phyloP scores from a whole-genome alignment of 2,888 invertebrate genomes.

The Syrphus vitripennis region DNA sequence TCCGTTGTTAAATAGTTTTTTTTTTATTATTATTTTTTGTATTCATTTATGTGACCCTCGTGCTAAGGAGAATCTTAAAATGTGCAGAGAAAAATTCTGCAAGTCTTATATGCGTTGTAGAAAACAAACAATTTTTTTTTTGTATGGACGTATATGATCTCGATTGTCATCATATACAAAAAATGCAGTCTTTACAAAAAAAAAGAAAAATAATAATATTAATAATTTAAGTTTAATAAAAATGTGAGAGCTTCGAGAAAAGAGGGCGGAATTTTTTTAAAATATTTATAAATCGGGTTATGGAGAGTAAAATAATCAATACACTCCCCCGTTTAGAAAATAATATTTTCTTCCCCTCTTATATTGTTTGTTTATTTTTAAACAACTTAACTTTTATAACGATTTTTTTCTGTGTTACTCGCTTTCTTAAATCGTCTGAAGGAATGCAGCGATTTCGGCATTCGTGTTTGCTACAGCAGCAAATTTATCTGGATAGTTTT shows the following conservation, averaged over 20 bases:
- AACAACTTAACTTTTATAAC: conserved; percentile 13
- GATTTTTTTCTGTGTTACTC: not conserved
- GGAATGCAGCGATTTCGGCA: conserved; percentile 77
- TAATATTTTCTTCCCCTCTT: not conserved
- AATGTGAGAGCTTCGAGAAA: conserved; percentile 56
- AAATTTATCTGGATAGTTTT: conserved; percentile 84
- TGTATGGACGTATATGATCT: conserved; percentile 53
- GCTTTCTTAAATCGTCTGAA: conserved; percentile 76
- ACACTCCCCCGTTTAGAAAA: not conserved
- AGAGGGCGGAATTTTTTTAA: not conserved
- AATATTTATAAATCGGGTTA: not conserved
- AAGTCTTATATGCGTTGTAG: conserved; percentile 58
- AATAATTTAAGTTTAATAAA: conserved; percentile 63
- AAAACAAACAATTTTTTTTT: conserved; percentile 54
- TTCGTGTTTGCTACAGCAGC: conserved; percentile 80
- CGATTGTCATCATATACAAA: conserved; percentile 56
- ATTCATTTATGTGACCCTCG: conserved; percentile 24
- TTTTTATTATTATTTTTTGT: conserved; percentile 26
- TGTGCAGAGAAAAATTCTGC: conserved; percentile 67
- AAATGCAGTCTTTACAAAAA: conserved; percentile 66
- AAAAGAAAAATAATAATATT: conserved; percentile 21
- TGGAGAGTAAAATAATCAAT: not conserved
- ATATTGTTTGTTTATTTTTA: not conserved
- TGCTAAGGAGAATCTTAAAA: conserved; percentile 23
- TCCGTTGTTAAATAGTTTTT: conserved; percentile 49